Base-by-base conservation (phyloP, 1,140 invertebrate genomes). In the Armadillidium nasatum region DNA sequence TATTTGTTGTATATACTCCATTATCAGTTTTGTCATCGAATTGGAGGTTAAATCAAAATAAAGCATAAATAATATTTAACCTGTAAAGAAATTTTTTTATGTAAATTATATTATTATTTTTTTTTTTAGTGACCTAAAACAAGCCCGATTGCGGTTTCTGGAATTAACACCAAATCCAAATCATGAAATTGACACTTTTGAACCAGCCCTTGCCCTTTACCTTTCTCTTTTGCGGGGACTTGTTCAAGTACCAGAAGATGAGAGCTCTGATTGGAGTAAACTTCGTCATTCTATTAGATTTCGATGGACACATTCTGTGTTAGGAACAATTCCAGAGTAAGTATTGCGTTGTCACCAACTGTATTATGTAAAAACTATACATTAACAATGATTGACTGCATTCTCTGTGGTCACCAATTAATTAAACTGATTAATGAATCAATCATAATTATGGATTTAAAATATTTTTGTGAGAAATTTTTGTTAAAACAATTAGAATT, bases 231-330 rank as follows among this genome's bases (percentile, higher is more conserved):
- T 91, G 4, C 86, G 87, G 82, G 90, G 90, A 50, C 85, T 91
- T 78, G 86, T 89, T 74, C 85, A 86, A 82, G 85, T 87, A 79
- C 82, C 85, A 50, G 83, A 83, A 72, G 83, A 86, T n/a, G 83
- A 85, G 45, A 77, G 82, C 10, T 82, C 82, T 6, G 82, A 82
- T 19, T 86, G 87, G 78, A 90, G 89, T 80, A 91, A 91, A 84
- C 84, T 91, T 7, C 83, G 89, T 78, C 88, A 88, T 84, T 80
- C 87, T 23, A 82, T 90, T 44, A 83, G 87, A 73, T 91, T 89
- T 80, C 88, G 88, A 77, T 91, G 90, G 90, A 89, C 88, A 0
- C 88, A 91, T 74, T 88, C 88, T 15, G 84, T 91, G 77, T 83
- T 89, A 50, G 89, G 89, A 79, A 85, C 84, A 78, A 83, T 81